Evolutionary conservation across 1,140 invertebrate genomes (phyloP).

Genomic region (Helicoverpa zea): DNA sequence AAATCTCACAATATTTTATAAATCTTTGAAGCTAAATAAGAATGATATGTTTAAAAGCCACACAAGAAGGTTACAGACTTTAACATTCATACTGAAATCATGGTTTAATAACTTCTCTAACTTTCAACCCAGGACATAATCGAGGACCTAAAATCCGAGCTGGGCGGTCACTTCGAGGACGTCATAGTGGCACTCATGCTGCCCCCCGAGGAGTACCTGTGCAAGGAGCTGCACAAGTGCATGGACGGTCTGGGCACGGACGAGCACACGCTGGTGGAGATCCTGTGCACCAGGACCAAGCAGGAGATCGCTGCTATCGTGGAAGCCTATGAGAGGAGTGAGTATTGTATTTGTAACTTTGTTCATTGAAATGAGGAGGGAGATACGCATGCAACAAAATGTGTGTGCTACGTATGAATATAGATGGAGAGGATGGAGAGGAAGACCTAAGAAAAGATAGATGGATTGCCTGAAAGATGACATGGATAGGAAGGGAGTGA

Average conservation of each 20-base stretch:
- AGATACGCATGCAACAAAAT: too few relatives aligned
- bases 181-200: constrained; percentile 92
- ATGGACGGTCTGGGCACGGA: constrained; percentile 90
- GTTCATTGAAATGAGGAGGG: too few relatives aligned
- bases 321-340: constrained; percentile 89
- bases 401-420: too few relatives aligned
- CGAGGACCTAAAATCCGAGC: constrained; percentile 91
- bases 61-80: too few relatives aligned
- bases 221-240: constrained; percentile 90
- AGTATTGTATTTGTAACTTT: constrained; percentile 66
- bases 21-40: too few relatives aligned
- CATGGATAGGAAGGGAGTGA: too few relatives aligned
- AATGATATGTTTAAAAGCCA: too few relatives aligned
- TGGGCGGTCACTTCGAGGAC: constrained; percentile 93
- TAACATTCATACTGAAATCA: too few relatives aligned
- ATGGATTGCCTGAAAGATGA: too few relatives aligned
- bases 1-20: too few relatives aligned
- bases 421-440: too few relatives aligned
- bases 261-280: constrained; percentile 89
- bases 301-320: constrained; percentile 89
- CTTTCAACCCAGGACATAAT: constrained; percentile 88
- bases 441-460: too few relatives aligned
- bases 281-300: constrained; percentile 91
- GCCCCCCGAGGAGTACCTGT: constrained; percentile 90
- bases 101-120: not conserved